Base-by-base conservation (phyloP, 1,140 invertebrate genomes). In the Thaumetopoea pityocampa region DNA sequence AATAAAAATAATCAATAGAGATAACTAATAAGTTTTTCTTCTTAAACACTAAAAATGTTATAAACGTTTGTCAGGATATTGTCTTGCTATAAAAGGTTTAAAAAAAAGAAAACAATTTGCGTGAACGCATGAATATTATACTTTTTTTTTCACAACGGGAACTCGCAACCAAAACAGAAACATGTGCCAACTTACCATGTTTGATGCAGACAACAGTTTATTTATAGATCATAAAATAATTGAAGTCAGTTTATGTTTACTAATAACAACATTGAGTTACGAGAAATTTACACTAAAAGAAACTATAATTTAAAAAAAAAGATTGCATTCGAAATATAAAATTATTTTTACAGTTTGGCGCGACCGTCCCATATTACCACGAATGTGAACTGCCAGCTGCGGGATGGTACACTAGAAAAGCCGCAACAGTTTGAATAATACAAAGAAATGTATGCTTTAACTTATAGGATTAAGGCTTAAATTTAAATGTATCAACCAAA, bases 111-210 rank as follows among this genome's bases (percentile, higher is more conserved):
- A n/a, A n/a, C n/a, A n/a, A n/a, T n/a, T n/a, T n/a, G n/a, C n/a
- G n/a, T n/a, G n/a, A n/a, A n/a, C n/a, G n/a, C n/a, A n/a, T n/a
- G n/a, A n/a, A n/a, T n/a, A n/a, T n/a, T n/a, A n/a, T n/a, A n/a
- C n/a, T n/a, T n/a, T n/a, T n/a, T n/a, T n/a, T n/a, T n/a, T n/a
- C n/a, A n/a, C n/a, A n/a, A n/a, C n/a, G n/a, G n/a, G n/a, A 40
- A 29, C 17, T 9, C 6, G 23, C 9, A 49, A 29, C 36, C 29
- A 53, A 53, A 47, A 44, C 14, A 10, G 20, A 12, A 43, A 48
- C 32, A 32, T 15, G 33, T 52, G 43, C 44, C 52, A 56, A 64
- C 60, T 64, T 56, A 64, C 60, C 60, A 63, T 64, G n/a, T 49
- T 47, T 32, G 32, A 35, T 18, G 12, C 23, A 37, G 22, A 40